Conservation (phyloP, 2,113 vertebrate species). For the Leucoraja erinaceus region DNA sequence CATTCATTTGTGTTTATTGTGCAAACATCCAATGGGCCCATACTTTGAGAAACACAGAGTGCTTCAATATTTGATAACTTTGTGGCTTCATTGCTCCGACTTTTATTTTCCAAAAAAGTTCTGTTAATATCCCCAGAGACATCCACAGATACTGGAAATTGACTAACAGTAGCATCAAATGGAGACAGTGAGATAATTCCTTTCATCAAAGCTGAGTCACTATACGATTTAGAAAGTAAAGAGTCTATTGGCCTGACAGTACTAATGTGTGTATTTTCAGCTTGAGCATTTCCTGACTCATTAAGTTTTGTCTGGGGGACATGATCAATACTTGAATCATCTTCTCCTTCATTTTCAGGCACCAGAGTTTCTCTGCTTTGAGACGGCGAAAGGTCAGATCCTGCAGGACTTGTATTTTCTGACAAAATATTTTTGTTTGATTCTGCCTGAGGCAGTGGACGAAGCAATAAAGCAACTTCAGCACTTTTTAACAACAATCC, state of each 20-base stretch:
- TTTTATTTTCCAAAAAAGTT: constrained; percentile 54
- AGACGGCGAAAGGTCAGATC: constrained; percentile 66
- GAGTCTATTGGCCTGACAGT: constrained; percentile 63
- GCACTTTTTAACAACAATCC: constrained; percentile 82
- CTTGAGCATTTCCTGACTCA: constrained; percentile 43
- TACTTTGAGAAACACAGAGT: constrained; percentile 43
- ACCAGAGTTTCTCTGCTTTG: constrained; percentile 63
- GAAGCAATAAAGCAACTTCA: constrained; percentile 82
- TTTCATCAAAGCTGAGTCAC: constrained; percentile 56
- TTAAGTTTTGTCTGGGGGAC: constrained; percentile 42
- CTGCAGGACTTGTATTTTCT: constrained; percentile 57
- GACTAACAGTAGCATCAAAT: constrained; percentile 56
- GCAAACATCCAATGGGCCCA: constrained; percentile 45
- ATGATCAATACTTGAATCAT: constrained; percentile 41
- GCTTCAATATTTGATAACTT: constrained; percentile 47
- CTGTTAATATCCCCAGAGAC: constrained; percentile 55
- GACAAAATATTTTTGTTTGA: constrained; percentile 52
- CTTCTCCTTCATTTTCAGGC: constrained; percentile 52
- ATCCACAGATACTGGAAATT: constrained; percentile 58
- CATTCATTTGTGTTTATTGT: constrained; percentile 52
- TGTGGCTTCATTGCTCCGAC: constrained; percentile 41
- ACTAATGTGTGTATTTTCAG: constrained; percentile 48
- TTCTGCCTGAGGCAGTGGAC: constrained; percentile 63
- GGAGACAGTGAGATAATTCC: constrained; percentile 53
- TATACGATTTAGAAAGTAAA: constrained; percentile 65